Evolutionary conservation across 1,140 invertebrate genomes (phyloP), one percentile per base, ranked within the genome.

Genomic region (Pseudomyrmex pallidus): DNA sequence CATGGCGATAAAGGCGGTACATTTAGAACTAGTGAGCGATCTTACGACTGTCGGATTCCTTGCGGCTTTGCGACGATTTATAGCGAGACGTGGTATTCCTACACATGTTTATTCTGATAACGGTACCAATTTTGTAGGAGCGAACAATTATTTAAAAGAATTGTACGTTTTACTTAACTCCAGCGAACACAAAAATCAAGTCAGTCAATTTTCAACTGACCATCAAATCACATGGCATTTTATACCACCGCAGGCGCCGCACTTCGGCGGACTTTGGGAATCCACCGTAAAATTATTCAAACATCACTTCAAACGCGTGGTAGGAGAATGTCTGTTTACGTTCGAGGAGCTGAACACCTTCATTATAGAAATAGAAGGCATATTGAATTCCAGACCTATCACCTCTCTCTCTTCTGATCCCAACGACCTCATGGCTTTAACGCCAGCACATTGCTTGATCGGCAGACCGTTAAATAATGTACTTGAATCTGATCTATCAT

Each of bases 11-110:
- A 72, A 73, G 5, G 78, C 78, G 0, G 25, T 73, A 0, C 66
- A 82, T 48, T 12, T 50, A 59, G 17, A 59, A 22, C 17, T 25
- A 68, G 8, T 8, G 2, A 67, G 52, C 35, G 84, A 83, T 2
- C 67, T 94, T 13, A 62, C 85, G 59, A 91, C 90, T 7, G 77
- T 88, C 35, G 78, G 70, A 12, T 92, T 92, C 83, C 67, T 93
- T 9, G 83, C 85, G 46, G 82, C 90, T 9, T 70, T 94, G 9
- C 59, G 87, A 15, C 50, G 92, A 20, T 93, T 94, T 73, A 85
- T 93, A 13, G 66, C 83, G 25, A 35, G 88, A 52, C 20, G 20
- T 1, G 20, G 20, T 22, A 22, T 22, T 22, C 20, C 20, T 22
- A 22, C 20, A 22, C 20, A 22, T 22, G 20, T 22, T 22, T 22